Conservation (phyloP, 2,888 invertebrate genomes). For the Baronia brevicornis region DNA sequence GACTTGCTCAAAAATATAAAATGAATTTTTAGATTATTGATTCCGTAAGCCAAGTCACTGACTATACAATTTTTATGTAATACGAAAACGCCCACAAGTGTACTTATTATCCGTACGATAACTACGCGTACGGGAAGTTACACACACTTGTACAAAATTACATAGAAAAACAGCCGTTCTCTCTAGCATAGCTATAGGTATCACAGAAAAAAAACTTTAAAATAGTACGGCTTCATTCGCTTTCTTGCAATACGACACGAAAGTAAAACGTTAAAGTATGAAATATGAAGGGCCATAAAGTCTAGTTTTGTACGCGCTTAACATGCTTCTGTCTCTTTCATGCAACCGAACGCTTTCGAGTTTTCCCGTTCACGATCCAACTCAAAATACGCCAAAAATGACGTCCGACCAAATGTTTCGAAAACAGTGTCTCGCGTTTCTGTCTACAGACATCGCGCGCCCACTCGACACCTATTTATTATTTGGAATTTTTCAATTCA, state of each 20-base stretch:
- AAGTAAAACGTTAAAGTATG: conserved; percentile 47
- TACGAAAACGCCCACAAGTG: conserved; percentile 49
- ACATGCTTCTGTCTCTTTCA: conserved; percentile 46
- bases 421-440: conserved; percentile 72
- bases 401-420: conserved; percentile 71
- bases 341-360: conserved; percentile 70
- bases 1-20: conserved; percentile 50
- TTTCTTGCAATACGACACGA: conserved; percentile 42
- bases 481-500: conserved; percentile 80
- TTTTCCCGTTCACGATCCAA: conserved; percentile 72
- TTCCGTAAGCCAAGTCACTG: conserved; percentile 45
- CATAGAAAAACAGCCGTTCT: conserved; percentile 70
- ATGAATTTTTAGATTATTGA: conserved; percentile 67
- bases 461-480: conserved; percentile 53
- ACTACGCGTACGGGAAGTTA: conserved; percentile 65
- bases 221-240: conserved; percentile 66
- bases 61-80: conserved; percentile 65
- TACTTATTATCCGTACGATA: conserved; percentile 41
- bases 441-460: conserved; percentile 59
- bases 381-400: conserved; percentile 77
- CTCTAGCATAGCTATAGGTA: conserved; percentile 52
- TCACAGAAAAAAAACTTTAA: conserved; percentile 69
- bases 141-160: conserved; percentile 53
- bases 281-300: conserved; percentile 41
- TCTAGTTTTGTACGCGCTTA: conserved; percentile 46